Base-by-base conservation (phyloP, 1,140 invertebrate genomes). In the Metaphire vulgaris region DNA sequence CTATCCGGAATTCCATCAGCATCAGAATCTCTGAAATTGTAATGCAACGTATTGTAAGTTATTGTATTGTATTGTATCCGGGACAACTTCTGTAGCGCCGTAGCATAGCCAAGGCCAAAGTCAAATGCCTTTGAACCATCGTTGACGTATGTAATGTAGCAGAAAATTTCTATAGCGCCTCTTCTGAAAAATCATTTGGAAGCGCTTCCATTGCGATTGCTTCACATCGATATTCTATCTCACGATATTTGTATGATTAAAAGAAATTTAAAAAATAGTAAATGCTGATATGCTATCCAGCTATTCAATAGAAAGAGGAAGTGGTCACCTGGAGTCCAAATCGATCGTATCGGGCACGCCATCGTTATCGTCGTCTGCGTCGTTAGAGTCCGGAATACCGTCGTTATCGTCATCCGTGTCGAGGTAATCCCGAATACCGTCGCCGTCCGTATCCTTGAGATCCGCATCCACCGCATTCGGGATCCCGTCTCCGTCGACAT, bases 401-500 rank as follows among this genome's bases (percentile, higher is more conserved):
- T 74, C 72, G 41, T 31, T 31, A 32, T 74, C 72, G 32, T 34
- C 72, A 28, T 74, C 72, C 28, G 34, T 41, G 64, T 74, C 72
- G 31, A 56, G 64, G 15, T 56, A 56, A 64, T 74, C 72, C 32
- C 33, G 72, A 56, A 74, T 74, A 26, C 72, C 72, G 64, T 74
- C 72, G 26, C n/a, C n/a, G n/a, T n/a, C n/a, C n/a, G n/a, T n/a
- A n/a, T n/a, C n/a, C n/a, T n/a, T n/a, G n/a, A n/a, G 33, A 26
- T 64, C 33, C 28, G 26, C 21, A 26, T 74, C 72, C 16, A 64
- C 2, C 2, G n/a, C 33, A 41, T 74, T 41, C 32, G 32, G 33
- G 34, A 74, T 74, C 28, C 72, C 72, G 64, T 74, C 72, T 29
- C 41, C 41, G 26, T 74, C 72, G 28, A 56, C 33, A 41, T 74